Conservation (phyloP, 64 coral and sea anemone species). For the Porites australiensis region DNA sequence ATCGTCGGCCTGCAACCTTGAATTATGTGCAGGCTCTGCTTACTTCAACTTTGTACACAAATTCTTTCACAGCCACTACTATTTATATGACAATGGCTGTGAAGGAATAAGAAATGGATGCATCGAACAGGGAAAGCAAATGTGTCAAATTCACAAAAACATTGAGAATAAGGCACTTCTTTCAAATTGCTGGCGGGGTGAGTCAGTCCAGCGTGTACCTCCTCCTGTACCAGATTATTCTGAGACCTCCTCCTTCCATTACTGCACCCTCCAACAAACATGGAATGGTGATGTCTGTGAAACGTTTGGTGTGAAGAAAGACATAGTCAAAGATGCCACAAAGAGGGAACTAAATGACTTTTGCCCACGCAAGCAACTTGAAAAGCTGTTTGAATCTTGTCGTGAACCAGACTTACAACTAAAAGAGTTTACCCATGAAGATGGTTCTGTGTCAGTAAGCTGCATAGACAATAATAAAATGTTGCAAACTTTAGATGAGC, state of each 20-base stretch:
- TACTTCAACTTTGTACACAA: constrained; percentile 33
- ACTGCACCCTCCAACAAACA: not conserved
- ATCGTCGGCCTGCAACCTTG: not conserved
- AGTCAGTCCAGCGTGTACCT: not conserved
- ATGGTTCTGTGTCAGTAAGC: constrained; percentile 4
- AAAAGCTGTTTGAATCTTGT: constrained; percentile 27
- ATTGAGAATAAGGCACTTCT: constrained; percentile 2
- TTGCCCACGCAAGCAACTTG: constrained; percentile 56
- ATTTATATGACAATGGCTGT: constrained; percentile 53
- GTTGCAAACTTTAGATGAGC: not conserved
- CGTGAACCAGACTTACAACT: constrained; percentile 20
- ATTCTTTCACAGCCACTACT: constrained; percentile 30
- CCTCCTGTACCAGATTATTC: constrained; percentile 49
- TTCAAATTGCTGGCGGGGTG: constrained; percentile 2
- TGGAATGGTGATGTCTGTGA: constrained; percentile 9
- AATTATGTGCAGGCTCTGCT: constrained; percentile 28
- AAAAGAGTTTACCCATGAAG: not conserved
- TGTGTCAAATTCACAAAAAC: constrained; percentile 21
- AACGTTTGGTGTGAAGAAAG: constrained; percentile 13
- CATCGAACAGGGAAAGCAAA: not conserved
- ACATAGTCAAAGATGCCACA: constrained; percentile 8
- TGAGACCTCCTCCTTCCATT: constrained; percentile 14
- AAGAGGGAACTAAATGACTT: constrained; percentile 47
- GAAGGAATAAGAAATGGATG: constrained; percentile 55
- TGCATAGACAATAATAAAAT: constrained; percentile 21